Conservation (phyloP, 1,140 invertebrate genomes). For the Rhyacophila brunnea region DNA sequence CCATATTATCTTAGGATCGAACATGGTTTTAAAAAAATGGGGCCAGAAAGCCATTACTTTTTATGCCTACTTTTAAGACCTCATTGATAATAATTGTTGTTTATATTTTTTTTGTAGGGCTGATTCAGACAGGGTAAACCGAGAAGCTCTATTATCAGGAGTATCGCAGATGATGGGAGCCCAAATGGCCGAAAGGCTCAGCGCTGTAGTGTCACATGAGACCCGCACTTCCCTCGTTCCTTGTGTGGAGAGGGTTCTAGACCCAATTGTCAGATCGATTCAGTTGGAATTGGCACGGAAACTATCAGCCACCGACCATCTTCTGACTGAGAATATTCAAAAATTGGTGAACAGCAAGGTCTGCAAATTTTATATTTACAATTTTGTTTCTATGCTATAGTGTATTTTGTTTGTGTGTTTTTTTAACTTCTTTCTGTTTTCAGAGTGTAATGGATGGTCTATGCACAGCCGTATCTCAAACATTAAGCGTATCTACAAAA, state of each 20-base stretch:
- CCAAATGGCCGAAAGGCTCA: slow-evolving; percentile 48
- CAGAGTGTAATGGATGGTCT: slow-evolving; percentile 74
- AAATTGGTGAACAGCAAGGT: slow-evolving; percentile 76
- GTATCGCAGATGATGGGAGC: slow-evolving; percentile 44
- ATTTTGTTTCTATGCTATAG: not conserved
- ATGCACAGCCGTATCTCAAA: slow-evolving; percentile 63
- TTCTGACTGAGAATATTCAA: slow-evolving; percentile 75
- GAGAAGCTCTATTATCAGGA: slow-evolving; percentile 37
- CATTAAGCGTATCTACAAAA: slow-evolving; percentile 66
- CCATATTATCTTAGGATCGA: too few relatives aligned
- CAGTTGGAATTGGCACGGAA: slow-evolving; percentile 70
- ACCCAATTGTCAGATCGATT: slow-evolving; percentile 66
- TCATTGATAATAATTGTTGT: too few relatives aligned
- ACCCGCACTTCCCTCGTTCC: slow-evolving; percentile 51
- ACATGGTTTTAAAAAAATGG: too few relatives aligned
- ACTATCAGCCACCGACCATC: slow-evolving; percentile 66
- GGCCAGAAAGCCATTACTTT: too few relatives aligned
- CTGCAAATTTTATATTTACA: not conserved
- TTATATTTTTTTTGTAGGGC: slow-evolving; percentile 15
- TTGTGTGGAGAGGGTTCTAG: slow-evolving; percentile 58
- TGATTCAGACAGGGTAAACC: slow-evolving; percentile 27
- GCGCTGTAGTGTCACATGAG: slow-evolving; percentile 44
- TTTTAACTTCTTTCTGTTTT: slow-evolving; percentile 21
- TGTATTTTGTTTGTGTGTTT: not conserved
- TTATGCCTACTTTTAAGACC: too few relatives aligned